Evolutionary conservation across 2,113 vertebrate genomes (phyloP).

Genomic region (Pluvialis apricaria): DNA sequence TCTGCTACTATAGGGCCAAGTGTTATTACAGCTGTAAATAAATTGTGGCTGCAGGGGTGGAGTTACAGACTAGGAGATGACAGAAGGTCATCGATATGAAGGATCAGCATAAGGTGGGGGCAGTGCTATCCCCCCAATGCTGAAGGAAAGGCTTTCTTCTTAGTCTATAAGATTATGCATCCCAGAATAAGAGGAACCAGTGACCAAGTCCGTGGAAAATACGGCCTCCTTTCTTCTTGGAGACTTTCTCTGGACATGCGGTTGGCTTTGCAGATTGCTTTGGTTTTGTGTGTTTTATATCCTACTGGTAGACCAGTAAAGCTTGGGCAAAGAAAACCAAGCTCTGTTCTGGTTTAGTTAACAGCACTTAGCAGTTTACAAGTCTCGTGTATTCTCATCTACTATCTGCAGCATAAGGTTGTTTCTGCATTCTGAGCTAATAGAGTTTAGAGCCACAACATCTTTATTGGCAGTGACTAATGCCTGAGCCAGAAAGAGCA

Average conservation of each 20-base stretch:
- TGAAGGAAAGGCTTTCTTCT: neutral
- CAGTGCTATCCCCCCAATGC: neutral
- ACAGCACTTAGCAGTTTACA: neutral
- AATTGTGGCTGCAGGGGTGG: neutral
- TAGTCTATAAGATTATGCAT: neutral
- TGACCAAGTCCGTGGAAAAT: neutral
- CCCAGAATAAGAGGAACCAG: neutral
- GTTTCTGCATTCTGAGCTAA: neutral
- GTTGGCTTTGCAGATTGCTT: neutral
- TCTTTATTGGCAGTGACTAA: constrained; percentile 15
- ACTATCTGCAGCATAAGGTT: neutral
- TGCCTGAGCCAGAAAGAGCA: neutral
- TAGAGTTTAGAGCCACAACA: neutral
- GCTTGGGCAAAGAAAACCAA: neutral
- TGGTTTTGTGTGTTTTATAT: neutral
- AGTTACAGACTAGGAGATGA: neutral
- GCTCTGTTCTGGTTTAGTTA: neutral
- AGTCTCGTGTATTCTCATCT: neutral
- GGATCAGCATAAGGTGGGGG: neutral
- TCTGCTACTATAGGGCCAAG: neutral
- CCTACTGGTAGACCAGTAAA: neutral
- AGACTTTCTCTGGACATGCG: neutral
- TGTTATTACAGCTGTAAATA: neutral
- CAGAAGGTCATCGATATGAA: neutral
- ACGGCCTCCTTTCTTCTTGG: fast-evolving